These are phyloP conservation scores for Lepus timidus DNA, from an alignment of 2,113 vertebrate species.

Conservation along the genomic window DNA sequence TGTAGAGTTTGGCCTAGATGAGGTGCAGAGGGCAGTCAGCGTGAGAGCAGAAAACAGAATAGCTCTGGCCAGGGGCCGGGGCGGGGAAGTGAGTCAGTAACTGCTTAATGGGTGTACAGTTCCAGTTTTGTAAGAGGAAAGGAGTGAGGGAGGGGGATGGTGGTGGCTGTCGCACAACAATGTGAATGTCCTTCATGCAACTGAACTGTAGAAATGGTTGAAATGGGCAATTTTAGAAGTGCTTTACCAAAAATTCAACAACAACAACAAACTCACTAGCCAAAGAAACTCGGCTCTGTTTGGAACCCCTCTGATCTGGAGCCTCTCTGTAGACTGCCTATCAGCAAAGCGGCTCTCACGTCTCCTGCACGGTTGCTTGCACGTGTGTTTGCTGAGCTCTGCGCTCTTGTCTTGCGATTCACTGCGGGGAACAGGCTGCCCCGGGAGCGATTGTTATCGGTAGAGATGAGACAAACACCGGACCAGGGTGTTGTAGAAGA, in stretches of 20 bases:
- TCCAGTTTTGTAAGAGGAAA: background rate
- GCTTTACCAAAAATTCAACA: background rate
- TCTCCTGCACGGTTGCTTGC: background rate
- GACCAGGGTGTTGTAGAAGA: background rate
- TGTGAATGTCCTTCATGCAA: background rate
- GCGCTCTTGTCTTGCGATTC: background rate
- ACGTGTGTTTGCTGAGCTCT: background rate
- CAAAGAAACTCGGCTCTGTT: background rate
- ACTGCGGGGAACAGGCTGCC: background rate
- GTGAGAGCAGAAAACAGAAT: background rate
- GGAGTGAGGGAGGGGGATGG: background rate
- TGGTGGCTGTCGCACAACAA: background rate
- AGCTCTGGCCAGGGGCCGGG: background rate
- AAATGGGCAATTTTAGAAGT: background rate
- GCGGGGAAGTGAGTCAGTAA: too few relatives aligned
- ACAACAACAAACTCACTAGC: too few relatives aligned
- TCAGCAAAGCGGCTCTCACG: background rate
- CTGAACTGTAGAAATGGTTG: background rate
- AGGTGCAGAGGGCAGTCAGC: background rate
- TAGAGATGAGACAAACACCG: background rate
- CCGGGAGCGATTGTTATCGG: background rate
- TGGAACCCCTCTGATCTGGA: background rate
- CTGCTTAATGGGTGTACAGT: background rate
- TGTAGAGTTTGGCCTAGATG: background rate
- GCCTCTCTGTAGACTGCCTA: background rate